A percentile compares a stretch with the other conserved stretches of the same genome.
Conservation (phyloP, 2,113 vertebrate species). For the Aspiorhynchus laticeps region DNA sequence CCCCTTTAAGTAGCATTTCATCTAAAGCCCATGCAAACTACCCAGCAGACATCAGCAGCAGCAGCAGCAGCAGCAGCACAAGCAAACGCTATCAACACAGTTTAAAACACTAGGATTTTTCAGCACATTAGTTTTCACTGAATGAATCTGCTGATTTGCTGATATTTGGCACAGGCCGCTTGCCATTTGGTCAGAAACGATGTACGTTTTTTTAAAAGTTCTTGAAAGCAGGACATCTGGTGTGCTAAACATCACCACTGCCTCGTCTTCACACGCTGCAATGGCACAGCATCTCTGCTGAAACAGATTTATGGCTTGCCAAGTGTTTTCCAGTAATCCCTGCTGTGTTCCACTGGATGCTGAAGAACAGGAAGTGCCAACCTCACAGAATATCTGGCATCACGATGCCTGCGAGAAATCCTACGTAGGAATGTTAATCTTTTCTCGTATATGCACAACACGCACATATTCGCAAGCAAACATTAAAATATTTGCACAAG, state of each 20-base stretch:
- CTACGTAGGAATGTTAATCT: slow-evolving; percentile 56
- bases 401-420: slow-evolving; percentile 48
- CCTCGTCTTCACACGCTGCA: slow-evolving; percentile 32
- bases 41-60: slow-evolving; percentile 10
- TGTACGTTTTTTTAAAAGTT: slow-evolving; percentile 47
- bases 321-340: slow-evolving; percentile 57
- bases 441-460: slow-evolving; percentile 43
- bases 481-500: slow-evolving; percentile 50
- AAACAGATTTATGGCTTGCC: slow-evolving; percentile 50
- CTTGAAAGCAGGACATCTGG: slow-evolving; percentile 54
- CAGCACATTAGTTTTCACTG: neutral
- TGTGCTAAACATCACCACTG: slow-evolving; percentile 37
- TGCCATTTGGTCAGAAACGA: slow-evolving; percentile 43
- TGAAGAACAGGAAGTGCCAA: slow-evolving; percentile 44
- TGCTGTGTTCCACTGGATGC: slow-evolving; percentile 52
- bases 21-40: neutral
- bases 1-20: neutral
- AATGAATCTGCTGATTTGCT: slow-evolving; percentile 34
- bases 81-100: neutral
- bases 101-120: slow-evolving; percentile 4
- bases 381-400: slow-evolving; percentile 52
- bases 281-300: slow-evolving; percentile 41
- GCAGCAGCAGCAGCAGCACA: neutral
- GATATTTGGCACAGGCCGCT: slow-evolving; percentile 37
- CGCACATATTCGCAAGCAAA: slow-evolving; percentile 24